Evolutionary conservation across 2,888 invertebrate genomes (phyloP).

Genomic region (Acronicta aceris): DNA sequence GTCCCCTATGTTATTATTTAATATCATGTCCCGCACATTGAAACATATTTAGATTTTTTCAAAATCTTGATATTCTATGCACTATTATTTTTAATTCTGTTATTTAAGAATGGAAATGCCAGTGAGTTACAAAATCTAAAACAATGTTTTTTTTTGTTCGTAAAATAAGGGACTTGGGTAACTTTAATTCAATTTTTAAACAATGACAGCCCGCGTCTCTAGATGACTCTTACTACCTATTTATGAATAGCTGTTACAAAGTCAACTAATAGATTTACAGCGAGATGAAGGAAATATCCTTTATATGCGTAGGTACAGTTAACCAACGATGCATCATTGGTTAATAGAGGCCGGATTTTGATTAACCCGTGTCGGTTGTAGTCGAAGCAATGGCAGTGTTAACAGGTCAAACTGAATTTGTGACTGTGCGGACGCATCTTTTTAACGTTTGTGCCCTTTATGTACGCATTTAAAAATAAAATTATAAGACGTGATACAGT

Average conservation of each 20-base stretch:
- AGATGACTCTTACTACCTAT: too few relatives aligned
- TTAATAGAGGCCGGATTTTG: conserved; percentile 56
- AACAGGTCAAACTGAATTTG: conserved; percentile 64
- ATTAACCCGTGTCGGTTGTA: conserved; percentile 53
- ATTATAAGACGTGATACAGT: conserved; percentile 6
- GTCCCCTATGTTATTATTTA: too few relatives aligned
- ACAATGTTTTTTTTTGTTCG: too few relatives aligned
- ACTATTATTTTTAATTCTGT: too few relatives aligned
- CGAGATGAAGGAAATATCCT: conserved; percentile 50
- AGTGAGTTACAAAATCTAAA: too few relatives aligned
- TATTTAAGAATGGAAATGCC: too few relatives aligned
- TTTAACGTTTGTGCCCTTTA: conserved; percentile 34
- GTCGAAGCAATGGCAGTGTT: conserved; percentile 53
- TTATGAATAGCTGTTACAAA: background rate
- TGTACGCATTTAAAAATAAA: conserved; percentile 31
- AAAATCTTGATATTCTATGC: too few relatives aligned
- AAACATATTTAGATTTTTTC: too few relatives aligned
- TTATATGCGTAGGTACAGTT: conserved; percentile 46
- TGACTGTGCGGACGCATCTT: conserved; percentile 54
- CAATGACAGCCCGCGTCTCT: too few relatives aligned
- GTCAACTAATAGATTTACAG: conserved; percentile 6
- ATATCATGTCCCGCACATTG: too few relatives aligned
- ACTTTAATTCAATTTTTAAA: too few relatives aligned
- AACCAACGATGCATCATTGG: conserved; percentile 62
- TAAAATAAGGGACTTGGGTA: too few relatives aligned